These are phyloP conservation scores for Tauraco hartlaubi DNA, from an alignment of 2,797 vertebrate genomes.

Conservation along the genomic window DNA sequence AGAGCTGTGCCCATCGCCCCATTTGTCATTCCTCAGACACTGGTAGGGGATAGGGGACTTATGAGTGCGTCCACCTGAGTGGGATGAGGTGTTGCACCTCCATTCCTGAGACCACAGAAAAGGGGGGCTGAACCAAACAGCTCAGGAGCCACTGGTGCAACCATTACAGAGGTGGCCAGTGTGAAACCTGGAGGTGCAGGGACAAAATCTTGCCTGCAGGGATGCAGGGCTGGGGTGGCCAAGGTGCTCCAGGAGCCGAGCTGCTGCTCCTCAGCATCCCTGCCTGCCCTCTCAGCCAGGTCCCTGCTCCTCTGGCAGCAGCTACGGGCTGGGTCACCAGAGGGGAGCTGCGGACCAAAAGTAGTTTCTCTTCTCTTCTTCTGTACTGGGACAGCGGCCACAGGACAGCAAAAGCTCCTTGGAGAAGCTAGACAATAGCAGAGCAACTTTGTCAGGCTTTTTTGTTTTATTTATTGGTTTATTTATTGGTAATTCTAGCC, in stretches of 20 bases:
- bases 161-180: accelerated
- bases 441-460: not conserved
- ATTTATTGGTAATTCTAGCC: not conserved
- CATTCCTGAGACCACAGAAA: not conserved
- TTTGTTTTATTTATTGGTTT: not conserved
- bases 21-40: accelerated
- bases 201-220: not conserved
- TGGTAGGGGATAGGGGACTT: accelerated
- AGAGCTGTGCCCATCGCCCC: not conserved
- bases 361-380: not conserved
- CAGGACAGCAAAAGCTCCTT: accelerated
- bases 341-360: not conserved
- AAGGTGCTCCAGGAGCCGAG: not conserved
- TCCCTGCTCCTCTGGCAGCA: not conserved
- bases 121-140: not conserved
- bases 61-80: accelerated
- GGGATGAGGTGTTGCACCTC: not conserved
- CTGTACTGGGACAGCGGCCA: not conserved
- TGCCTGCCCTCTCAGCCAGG: not conserved
- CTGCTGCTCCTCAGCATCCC: not conserved
- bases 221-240: not conserved
- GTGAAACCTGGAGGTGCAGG: not conserved
- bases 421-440: not conserved
- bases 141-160: not conserved
- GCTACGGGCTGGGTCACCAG: accelerated